These are phyloP conservation scores for Drosophila mayaguana DNA, from an alignment of 2,888 invertebrate genomes.

Conservation along the genomic window DNA sequence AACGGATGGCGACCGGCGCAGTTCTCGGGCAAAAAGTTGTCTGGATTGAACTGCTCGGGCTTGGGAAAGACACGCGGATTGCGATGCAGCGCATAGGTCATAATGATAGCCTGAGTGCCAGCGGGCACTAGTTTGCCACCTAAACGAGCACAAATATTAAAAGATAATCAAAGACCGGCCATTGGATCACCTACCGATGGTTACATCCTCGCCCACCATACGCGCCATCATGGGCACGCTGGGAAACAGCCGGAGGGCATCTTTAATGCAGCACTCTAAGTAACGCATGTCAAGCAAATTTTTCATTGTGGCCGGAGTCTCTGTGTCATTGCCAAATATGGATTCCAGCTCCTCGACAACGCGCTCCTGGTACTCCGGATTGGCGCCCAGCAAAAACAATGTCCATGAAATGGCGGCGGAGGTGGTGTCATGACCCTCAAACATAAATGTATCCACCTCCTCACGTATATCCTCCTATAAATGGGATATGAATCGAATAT, in stretches of 20 bases:
- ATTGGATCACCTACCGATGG: slow-evolving; percentile 86
- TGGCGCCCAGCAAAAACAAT: slow-evolving; percentile 83
- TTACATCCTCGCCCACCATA: slow-evolving; percentile 86
- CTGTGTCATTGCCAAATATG: slow-evolving; percentile 85
- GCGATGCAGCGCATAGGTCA: slow-evolving; percentile 89
- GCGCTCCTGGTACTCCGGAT: slow-evolving; percentile 84
- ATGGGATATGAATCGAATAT: not conserved
- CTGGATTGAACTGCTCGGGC: slow-evolving; percentile 89
- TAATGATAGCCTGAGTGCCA: slow-evolving; percentile 87
- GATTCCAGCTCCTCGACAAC: slow-evolving; percentile 86
- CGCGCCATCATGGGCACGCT: slow-evolving; percentile 89
- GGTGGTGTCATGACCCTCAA: slow-evolving; percentile 86
- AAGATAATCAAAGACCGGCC: not conserved
- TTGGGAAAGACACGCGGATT: slow-evolving; percentile 88
- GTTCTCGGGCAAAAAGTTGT: slow-evolving; percentile 89
- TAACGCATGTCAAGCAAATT: slow-evolving; percentile 89
- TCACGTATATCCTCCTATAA: slow-evolving; percentile 86
- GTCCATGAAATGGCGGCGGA: slow-evolving; percentile 85
- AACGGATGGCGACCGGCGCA: slow-evolving; percentile 87
- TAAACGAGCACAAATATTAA: slow-evolving; percentile 28
- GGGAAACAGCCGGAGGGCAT: slow-evolving; percentile 88
- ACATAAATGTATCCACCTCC: slow-evolving; percentile 89
- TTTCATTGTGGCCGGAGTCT: slow-evolving; percentile 86
- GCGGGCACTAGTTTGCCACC: slow-evolving; percentile 84
- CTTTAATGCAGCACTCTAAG: slow-evolving; percentile 90